Base-by-base conservation (phyloP, 2,888 invertebrate genomes). In the Cylindroiulus punctatus region DNA sequence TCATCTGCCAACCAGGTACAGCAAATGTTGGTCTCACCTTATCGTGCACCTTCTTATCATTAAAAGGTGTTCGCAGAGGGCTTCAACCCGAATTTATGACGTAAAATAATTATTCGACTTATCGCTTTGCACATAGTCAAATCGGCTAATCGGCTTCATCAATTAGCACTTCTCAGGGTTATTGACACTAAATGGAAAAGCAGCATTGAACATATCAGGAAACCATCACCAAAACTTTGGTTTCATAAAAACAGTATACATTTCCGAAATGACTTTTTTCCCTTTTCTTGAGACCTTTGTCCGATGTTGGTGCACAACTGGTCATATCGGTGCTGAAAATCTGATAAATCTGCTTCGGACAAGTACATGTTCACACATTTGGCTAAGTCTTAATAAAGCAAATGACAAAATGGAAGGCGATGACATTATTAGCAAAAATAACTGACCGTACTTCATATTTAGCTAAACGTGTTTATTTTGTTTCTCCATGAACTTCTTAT, bases 81-180 rank as follows among this genome's bases (percentile, higher is more conserved):
- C 57, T 57, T 57, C 57, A 57, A 57, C 57, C 57, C 17, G 57
- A 57, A 57, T 57, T n/a, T 57, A 57, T 57, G 57, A 57, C 22
- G 57, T 57, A 57, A 57, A 22, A 57, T 57, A 57, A 57, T 57
- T 57, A 57, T 57, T 57, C 57, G 57, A 22, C 57, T 57, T 57
- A 57, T 57, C 57, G n/a, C 22, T 57, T 57, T 57, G 57, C 57
- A 12, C 57, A 57, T 57, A 22, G 22, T 57, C 57, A 57, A 57
- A 57, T 57, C 47, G 47, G 47, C 12, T 47, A 47, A 47, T 47
- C 57, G 57, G 57, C 57, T 57, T 57, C n/a, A 57, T 22, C 57
- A 57, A 57, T 57, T 57, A 22, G 22, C 57, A 57, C 57, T 57
- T n/a, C 57, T 57, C 22, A 22, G 22, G 57, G 57, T 57, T n/a